Evolutionary conservation across 2,888 invertebrate species (phyloP).

Genomic region (Antitype chi): DNA sequence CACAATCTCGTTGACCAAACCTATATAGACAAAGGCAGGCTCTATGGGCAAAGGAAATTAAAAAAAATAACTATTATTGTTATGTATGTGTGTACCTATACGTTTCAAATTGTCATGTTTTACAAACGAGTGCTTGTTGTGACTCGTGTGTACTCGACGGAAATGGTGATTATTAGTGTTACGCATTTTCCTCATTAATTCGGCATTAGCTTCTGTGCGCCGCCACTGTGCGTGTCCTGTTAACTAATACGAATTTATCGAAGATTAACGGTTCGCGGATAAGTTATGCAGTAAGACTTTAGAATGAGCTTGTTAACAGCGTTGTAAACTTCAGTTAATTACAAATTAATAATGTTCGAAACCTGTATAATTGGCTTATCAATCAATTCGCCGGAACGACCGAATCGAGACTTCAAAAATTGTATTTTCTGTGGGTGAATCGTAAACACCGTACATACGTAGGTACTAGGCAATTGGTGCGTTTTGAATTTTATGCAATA

Average conservation of each 20-base stretch:
- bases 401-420: too few relatives aligned
- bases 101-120: neutral
- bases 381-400: too few relatives aligned
- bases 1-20: neutral
- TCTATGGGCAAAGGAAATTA: neutral
- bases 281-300: neutral
- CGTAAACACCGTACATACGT: too few relatives aligned
- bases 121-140: slow-evolving; percentile 19
- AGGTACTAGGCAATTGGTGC: too few relatives aligned
- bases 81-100: too few relatives aligned
- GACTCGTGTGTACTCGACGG: slow-evolving; percentile 31
- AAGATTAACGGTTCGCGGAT: slow-evolving; percentile 12
- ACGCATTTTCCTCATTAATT: slow-evolving; percentile 58
- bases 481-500: too few relatives aligned
- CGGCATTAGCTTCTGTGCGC: slow-evolving; percentile 33
- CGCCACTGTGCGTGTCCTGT: slow-evolving; percentile 14
- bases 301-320: neutral
- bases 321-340: neutral
- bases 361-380: neutral
- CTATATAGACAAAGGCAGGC: neutral
- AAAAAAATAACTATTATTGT: too few relatives aligned
- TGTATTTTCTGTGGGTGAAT: too few relatives aligned
- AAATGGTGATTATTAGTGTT: slow-evolving; percentile 48
- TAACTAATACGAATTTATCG: slow-evolving; percentile 15
- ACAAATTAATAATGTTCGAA: neutral